Conservation (phyloP, 2,797 vertebrate species). For the Gila robusta region DNA sequence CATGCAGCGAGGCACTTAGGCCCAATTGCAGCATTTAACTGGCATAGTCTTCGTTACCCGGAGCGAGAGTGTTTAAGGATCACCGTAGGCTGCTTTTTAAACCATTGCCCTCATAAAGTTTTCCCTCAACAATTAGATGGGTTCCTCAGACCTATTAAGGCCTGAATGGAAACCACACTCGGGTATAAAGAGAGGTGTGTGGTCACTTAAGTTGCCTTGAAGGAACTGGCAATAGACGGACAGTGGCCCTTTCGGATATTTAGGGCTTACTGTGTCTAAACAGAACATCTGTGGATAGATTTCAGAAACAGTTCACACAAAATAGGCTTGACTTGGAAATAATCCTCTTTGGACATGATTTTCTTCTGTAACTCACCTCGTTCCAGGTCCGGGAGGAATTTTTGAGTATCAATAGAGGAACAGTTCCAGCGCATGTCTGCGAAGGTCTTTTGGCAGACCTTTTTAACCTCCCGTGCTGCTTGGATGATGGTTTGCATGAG, state of each 20-base stretch:
- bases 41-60: conserved; percentile 51
- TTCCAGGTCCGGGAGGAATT: conserved; percentile 94
- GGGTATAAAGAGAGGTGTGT: conserved; percentile 20
- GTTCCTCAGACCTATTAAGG: conserved; percentile 32
- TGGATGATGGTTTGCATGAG: conserved; percentile 95
- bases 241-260: background rate
- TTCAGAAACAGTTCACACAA: background rate
- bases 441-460: conserved; percentile 95
- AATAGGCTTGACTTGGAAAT: conserved; percentile 11
- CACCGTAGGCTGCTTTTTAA: conserved; percentile 45
- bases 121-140: conserved; percentile 47
- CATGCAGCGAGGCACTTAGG: conserved; percentile 47
- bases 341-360: conserved; percentile 24
- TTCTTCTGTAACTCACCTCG: conserved; percentile 81
- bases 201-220: conserved; percentile 25
- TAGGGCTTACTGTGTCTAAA: background rate
- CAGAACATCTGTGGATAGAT: conserved; percentile 25
- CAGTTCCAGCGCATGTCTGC: conserved; percentile 98
- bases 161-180: conserved; percentile 40
- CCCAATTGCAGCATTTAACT: conserved; percentile 51
- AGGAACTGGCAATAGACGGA: conserved; percentile 7
- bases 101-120: conserved; percentile 49
- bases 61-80: conserved; percentile 51
- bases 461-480: conserved; percentile 91
- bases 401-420: conserved; percentile 90